These are phyloP conservation scores for Zaprionus camerounensis DNA, from an alignment of 1,140 invertebrate species.

Conservation along the genomic window DNA sequence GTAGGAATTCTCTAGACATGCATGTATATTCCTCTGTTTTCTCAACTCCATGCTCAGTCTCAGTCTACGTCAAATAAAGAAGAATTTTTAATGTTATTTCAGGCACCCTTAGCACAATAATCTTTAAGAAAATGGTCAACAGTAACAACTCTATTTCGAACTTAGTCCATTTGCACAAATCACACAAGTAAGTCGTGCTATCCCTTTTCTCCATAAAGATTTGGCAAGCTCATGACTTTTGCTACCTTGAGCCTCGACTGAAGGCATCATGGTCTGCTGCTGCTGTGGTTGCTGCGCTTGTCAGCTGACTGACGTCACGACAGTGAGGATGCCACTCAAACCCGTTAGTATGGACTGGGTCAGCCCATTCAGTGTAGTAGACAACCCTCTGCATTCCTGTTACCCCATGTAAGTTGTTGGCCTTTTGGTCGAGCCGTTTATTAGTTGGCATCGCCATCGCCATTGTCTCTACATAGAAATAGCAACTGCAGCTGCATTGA, in stretches of 20 bases:
- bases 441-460: conserved; percentile 34
- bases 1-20: too few species aligned
- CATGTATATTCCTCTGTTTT: too few species aligned
- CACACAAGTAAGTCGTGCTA: background rate
- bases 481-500: conserved; percentile 48
- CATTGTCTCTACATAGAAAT: conserved; percentile 44
- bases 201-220: background rate
- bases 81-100: too few species aligned
- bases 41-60: too few species aligned
- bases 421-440: conserved; percentile 48
- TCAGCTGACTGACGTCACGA: conserved; percentile 34
- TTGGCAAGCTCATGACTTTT: conserved; percentile 22
- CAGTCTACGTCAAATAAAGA: too few species aligned
- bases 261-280: background rate
- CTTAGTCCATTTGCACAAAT: background rate
- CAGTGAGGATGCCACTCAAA: conserved; percentile 21
- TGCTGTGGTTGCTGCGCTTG: conserved; percentile 21
- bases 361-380: conserved; percentile 61
- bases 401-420: background rate
- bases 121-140: background rate
- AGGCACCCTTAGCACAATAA: background rate
- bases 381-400: background rate
- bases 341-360: conserved; percentile 10
- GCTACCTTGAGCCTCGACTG: conserved; percentile 20
- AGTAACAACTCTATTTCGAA: background rate